Percentiles rank a stretch among this genome's conserved stretches.
Conservation (phyloP, 1,140 invertebrate species). For the Scaptomyza montana region DNA sequence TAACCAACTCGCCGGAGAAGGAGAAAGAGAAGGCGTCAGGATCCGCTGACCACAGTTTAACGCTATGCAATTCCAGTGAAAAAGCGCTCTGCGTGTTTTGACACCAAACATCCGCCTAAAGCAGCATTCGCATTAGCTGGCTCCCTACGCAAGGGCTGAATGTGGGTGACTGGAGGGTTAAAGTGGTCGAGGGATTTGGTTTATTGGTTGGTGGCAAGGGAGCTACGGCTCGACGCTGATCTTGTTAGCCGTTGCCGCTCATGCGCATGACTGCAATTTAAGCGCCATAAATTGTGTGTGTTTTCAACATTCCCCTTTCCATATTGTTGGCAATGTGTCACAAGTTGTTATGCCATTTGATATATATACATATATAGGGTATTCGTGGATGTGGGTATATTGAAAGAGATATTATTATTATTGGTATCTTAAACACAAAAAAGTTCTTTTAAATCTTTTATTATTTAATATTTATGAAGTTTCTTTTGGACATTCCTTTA, state of each 20-base stretch:
- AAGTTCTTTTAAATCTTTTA: too few relatives aligned
- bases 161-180: neutral
- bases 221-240: conserved; percentile 30
- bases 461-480: too few relatives aligned
- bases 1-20: conserved; percentile 34
- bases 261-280: conserved; percentile 80
- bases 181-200: too few relatives aligned
- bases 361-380: conserved; percentile 17
- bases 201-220: too few relatives aligned
- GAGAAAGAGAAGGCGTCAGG: conserved; percentile 33
- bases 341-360: conserved; percentile 45
- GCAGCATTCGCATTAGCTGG: conserved; percentile 53
- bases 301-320: conserved; percentile 40
- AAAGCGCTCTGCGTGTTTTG: conserved; percentile 65
- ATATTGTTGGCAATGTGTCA: conserved; percentile 66
- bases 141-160: neutral
- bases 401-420: neutral
- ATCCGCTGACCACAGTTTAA: conserved; percentile 35
- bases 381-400: conserved; percentile 21
- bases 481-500: too few relatives aligned
- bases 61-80: conserved; percentile 66
- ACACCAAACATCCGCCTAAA: conserved; percentile 78
- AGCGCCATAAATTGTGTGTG: conserved; percentile 75
- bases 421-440: too few relatives aligned
- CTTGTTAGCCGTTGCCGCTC: conserved; percentile 73